Percentiles rank a stretch among this genome's conserved stretches.
These are phyloP conservation scores for Syngnathoides biaculeatus DNA, from an alignment of 2,113 vertebrate species.

Conservation along the genomic window DNA sequence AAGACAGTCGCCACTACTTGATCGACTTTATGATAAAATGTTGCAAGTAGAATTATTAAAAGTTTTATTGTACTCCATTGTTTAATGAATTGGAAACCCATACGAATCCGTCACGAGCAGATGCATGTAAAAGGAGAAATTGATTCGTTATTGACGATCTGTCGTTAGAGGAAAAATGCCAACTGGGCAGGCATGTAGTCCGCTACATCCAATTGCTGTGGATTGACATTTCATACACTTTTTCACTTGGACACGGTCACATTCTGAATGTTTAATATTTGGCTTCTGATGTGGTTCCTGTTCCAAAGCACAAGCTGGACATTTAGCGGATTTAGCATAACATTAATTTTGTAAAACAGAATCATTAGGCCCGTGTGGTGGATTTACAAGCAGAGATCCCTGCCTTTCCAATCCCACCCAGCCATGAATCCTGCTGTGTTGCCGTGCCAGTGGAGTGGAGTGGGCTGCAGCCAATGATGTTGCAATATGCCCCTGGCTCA, in stretches of 20 bases:
- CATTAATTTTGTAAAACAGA: constrained; percentile 13
- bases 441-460: constrained; percentile 41
- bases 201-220: not conserved
- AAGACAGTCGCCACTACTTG: not conserved
- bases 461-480: constrained; percentile 48
- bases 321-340: not conserved
- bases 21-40: not conserved
- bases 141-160: not conserved
- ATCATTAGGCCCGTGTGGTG: not conserved
- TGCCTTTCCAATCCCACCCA: constrained; percentile 22
- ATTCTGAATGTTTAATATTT: not conserved
- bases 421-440: constrained; percentile 30
- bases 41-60: not conserved
- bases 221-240: not conserved
- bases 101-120: not conserved
- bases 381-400: constrained; percentile 20
- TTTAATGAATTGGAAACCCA: not conserved
- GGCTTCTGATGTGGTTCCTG: no score
- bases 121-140: not conserved
- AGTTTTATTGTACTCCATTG: not conserved
- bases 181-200: not conserved
- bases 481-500: constrained; percentile 56
- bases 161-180: not conserved
- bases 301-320: not conserved
- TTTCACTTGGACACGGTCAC: not conserved